phyloP scores from a whole-genome alignment of 2,113 vertebrate genomes.

The Atractosteus spatula region DNA sequence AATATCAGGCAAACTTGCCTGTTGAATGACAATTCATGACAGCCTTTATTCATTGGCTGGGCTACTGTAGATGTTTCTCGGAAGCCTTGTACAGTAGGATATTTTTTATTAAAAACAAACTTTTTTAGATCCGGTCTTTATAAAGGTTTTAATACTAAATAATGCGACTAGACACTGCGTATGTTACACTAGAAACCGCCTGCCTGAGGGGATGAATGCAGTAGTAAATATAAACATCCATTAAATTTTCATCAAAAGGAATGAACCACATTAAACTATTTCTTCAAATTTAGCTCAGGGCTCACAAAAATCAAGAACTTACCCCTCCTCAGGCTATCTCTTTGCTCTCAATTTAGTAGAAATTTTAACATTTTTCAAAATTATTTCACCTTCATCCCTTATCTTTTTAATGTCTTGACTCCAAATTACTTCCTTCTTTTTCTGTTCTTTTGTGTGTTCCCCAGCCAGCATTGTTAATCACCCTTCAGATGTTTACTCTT shows the following conservation, averaged over 20 bases:
- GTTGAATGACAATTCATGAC: too few species aligned
- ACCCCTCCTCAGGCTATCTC: too few species aligned
- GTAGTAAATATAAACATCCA: neutral
- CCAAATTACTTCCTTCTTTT: slow-evolving; percentile 16
- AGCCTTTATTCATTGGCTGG: too few species aligned
- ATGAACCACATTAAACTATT: too few species aligned
- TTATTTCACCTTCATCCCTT: neutral
- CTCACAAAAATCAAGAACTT: too few species aligned
- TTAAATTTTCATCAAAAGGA: neutral
- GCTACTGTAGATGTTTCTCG: too few species aligned
- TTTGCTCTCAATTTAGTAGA: neutral
- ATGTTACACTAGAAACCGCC: neutral
- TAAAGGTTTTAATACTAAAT: too few species aligned
- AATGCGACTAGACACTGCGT: neutral
- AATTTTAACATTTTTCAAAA: slow-evolving; percentile 12
- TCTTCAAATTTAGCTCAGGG: too few species aligned
- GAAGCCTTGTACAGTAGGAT: too few species aligned
- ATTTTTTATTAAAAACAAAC: too few species aligned
- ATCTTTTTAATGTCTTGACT: slow-evolving; percentile 19
- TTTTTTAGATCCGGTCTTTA: too few species aligned
- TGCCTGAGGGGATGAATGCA: neutral
- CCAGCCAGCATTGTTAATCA: slow-evolving; percentile 4
- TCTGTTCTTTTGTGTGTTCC: slow-evolving; percentile 11
- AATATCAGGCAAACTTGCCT: too few species aligned
- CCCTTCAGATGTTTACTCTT: neutral